Percentiles rank a stretch among this genome's conserved stretches.
phyloP scores from a whole-genome alignment of 2,888 invertebrate genomes.

The Ctena decussata region DNA sequence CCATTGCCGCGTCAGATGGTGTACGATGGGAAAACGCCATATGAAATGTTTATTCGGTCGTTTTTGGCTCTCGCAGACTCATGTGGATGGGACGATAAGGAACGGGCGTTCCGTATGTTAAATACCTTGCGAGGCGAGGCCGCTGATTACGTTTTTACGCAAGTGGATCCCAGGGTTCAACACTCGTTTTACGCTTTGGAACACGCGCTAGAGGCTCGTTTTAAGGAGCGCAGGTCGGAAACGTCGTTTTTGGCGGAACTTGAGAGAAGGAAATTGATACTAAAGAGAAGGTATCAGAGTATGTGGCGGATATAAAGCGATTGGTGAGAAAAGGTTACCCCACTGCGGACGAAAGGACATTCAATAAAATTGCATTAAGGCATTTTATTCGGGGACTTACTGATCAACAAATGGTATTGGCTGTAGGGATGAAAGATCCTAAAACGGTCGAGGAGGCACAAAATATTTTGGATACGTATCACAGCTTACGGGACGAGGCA shows the following conservation, averaged over 20 bases:
- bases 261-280: constrained; percentile 31
- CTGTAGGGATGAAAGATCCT: constrained; percentile 51
- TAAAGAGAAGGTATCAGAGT: constrained; percentile 30
- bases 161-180: background rate
- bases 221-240: constrained; percentile 19
- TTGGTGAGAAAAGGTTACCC: constrained; percentile 35
- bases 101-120: constrained; percentile 31
- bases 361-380: constrained; percentile 44
- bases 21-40: constrained; percentile 43
- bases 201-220: constrained; percentile 25
- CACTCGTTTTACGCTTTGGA: background rate
- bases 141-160: background rate
- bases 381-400: constrained; percentile 44
- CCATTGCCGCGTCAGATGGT: constrained; percentile 37
- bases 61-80: constrained; percentile 14
- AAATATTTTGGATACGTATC: constrained; percentile 43
- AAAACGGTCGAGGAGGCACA: constrained; percentile 39
- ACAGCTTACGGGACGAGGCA: constrained; percentile 36
- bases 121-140: constrained; percentile 44
- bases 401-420: constrained; percentile 31
- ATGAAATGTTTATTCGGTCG: constrained; percentile 34
- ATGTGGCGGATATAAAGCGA: constrained; percentile 38
- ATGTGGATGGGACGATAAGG: constrained; percentile 37
- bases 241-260: constrained; percentile 36
- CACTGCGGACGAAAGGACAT: constrained; percentile 29